phyloP scores from a whole-genome alignment of 2,888 invertebrate genomes.

The Trissolcus japonicus region DNA sequence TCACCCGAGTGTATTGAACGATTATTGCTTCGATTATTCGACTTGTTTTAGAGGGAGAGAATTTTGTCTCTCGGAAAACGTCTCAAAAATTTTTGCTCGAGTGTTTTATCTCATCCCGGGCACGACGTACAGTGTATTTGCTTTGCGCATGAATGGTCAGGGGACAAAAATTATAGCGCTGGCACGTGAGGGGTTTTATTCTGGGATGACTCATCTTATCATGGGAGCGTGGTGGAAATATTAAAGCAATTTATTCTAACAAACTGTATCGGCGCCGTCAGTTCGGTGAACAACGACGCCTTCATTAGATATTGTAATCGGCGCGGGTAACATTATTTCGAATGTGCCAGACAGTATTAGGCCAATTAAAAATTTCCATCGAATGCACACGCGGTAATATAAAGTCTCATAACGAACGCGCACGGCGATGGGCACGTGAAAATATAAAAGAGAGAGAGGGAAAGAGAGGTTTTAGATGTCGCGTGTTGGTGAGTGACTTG shows the following conservation, averaged over 20 bases:
- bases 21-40: background rate
- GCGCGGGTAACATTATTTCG: background rate
- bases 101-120: slow-evolving; percentile 24
- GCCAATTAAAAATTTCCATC: slow-evolving; percentile 53
- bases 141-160: slow-evolving; percentile 40
- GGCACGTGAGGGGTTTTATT: slow-evolving; percentile 46
- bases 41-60: slow-evolving; percentile 12
- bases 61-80: slow-evolving; percentile 16
- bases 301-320: slow-evolving; percentile 39
- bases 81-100: slow-evolving; percentile 17
- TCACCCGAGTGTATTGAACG: too few relatives aligned
- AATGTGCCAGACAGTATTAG: too few relatives aligned
- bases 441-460: slow-evolving; percentile 14
- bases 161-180: slow-evolving; percentile 44
- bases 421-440: slow-evolving; percentile 29
- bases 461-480: too few relatives aligned
- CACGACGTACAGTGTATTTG: slow-evolving; percentile 30
- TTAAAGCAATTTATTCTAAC: slow-evolving; percentile 8
- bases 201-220: slow-evolving; percentile 55
- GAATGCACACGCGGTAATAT: slow-evolving; percentile 30
- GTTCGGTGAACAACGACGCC: slow-evolving; percentile 4
- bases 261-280: slow-evolving; percentile 3
- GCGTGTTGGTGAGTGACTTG: too few relatives aligned
- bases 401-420: slow-evolving; percentile 16
- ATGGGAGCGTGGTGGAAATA: slow-evolving; percentile 24